A percentile compares a stretch with the other conserved stretches of the same genome.
These are phyloP conservation scores for Hydropsyche betteni DNA, from an alignment of 2,888 invertebrate genomes.

Conservation along the genomic window DNA sequence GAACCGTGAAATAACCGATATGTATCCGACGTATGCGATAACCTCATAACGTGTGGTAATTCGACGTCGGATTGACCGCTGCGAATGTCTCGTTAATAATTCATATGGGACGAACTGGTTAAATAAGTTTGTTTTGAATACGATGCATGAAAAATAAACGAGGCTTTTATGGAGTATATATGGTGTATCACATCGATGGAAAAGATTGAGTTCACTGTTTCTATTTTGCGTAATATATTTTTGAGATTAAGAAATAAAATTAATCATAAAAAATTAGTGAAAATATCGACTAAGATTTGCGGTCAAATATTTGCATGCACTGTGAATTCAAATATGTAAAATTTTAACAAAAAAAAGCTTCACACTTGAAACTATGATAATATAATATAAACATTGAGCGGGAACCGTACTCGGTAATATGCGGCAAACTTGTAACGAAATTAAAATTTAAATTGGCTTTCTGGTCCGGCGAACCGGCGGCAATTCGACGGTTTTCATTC, in stretches of 20 bases:
- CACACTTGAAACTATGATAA: too few species aligned
- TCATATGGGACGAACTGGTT: background rate
- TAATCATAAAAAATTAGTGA: too few species aligned
- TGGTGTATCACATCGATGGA: too few species aligned
- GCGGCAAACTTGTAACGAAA: conserved; percentile 46
- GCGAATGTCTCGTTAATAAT: background rate
- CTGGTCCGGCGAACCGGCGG: conserved; percentile 39
- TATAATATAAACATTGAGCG: background rate
- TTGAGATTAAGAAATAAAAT: too few species aligned
- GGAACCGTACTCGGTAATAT: background rate
- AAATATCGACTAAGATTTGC: too few species aligned
- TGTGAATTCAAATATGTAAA: too few species aligned
- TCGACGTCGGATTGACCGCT: background rate
- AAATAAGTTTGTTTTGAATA: background rate
- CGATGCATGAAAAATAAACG: too few species aligned
- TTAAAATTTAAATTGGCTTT: conserved; percentile 50
- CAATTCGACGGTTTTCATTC: conserved; percentile 46
- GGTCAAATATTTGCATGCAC: background rate
- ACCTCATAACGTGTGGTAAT: background rate
- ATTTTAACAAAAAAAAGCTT: too few species aligned
- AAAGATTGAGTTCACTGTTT: too few species aligned
- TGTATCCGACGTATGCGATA: background rate
- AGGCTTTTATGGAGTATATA: too few species aligned
- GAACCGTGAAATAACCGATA: conserved; percentile 47
- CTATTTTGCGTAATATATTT: too few species aligned